Base-by-base conservation (phyloP, 2,888 invertebrate species). In the Tachina lurida region DNA sequence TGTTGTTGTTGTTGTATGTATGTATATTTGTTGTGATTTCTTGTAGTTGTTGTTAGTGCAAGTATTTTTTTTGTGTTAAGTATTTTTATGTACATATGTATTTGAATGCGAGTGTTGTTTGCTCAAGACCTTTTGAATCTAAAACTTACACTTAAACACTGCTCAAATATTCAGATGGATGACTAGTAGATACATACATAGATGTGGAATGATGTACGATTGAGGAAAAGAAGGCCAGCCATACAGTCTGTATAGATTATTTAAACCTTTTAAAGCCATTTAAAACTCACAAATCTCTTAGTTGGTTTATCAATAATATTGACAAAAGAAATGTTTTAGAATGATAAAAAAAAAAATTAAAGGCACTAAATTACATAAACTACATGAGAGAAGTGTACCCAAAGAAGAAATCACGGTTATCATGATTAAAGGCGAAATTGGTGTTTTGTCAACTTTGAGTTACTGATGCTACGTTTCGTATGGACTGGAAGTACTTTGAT, bases 41-140 rank as follows among this genome's bases (percentile, higher is more conserved):
- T 70, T 80, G 19, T 68, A 60, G 41, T 52, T 47, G 31, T 54
- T 58, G 58, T 3, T 58, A n/a, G 15, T 49, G 15, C 7, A 52
- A 70, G 39, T 47, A 70, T 54, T 81, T 75, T 65, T 43, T 65
- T 70, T 76, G 70, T 56, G 45, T 71, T 63, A 63, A 79, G 63
- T 63, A 47, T 67, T 22, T 76, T 19, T 67, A 78, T 87, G 47
- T 58, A 41, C 67, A 39, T 70, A 4, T 63, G 41, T 71, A 41
- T 75, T 62, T 76, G 41, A 54, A 22, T 74, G 56, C 31, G 58
- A 67, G 67, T 67, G 54, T 41, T 80, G 74, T 81, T 82, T 82
- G 67, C 22, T 83, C 60, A 79, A 86, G 75, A 78, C 75, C 74
- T 83, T 85, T 81, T 79, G 54, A 71, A 83, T 49, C 65, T 45